Evolutionary conservation across 2,113 vertebrate species (phyloP), one percentile per base, ranked within the genome.

Genomic region (Upupa epops): DNA sequence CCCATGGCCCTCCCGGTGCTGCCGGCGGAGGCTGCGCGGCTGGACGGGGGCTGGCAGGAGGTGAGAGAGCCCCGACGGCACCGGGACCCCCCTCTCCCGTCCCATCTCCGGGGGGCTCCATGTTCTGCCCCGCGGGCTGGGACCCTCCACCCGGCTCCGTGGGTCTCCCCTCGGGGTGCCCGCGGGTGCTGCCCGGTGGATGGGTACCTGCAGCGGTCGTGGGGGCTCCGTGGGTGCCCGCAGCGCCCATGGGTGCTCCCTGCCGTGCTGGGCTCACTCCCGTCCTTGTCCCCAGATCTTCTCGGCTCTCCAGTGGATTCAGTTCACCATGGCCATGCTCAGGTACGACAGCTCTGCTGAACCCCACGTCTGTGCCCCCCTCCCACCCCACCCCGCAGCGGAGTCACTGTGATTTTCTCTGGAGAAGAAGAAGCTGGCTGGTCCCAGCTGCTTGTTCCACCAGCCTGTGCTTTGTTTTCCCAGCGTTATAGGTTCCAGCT

Each of bases 401-500:
- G n/a, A n/a, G n/a, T n/a, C n/a, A 34, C 9, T 8, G 13, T 1
- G 3, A 14, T 70, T 88, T 83, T 40, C 28, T 34, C 20, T 5
- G 0, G 45, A 24, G 14, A 28, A n/a, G n/a, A 32, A 25, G 32
- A 49, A 80, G 63, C n/a, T 32, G 12, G 8, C 48, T 37, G n/a
- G 10, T 60, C 18, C 14, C 60, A 14, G 26, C 54, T 72, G 70
- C 77, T 8, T 5, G 49, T 40, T 42, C 40, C 40, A 42, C 85
- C 89, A 92, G 90, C 56, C 86, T 54, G 25, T 63, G 93, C 72
- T 97, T 83, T 96, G 11, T 83, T 92, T 79, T 90, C 51, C 48
- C 92, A 98, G 98, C 58, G 92, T 98, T 95, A 79, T 96, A 94
- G 98, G 97, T 86, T 98, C 98, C 93, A 98, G 97, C 89, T 98